Evolutionary conservation across 2,797 vertebrate species (phyloP).

Genomic region (Danio tinwini): DNA sequence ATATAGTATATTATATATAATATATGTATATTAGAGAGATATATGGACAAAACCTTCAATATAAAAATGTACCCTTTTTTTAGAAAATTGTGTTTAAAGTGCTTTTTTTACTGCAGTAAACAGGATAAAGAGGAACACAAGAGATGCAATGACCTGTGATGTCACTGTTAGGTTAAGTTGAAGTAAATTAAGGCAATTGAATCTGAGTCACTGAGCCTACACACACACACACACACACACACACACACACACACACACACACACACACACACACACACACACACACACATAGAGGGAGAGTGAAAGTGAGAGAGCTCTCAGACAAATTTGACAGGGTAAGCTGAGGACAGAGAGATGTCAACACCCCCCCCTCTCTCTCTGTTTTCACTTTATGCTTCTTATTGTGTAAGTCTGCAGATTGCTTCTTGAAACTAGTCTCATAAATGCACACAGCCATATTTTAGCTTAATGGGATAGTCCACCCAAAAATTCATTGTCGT

Average conservation of each 20-base stretch:
- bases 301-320: neutral
- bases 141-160: conserved; percentile 3
- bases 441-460: neutral
- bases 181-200: conserved; percentile 8
- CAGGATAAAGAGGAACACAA: neutral
- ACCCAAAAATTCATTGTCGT: too few species aligned
- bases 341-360: conserved; percentile 15
- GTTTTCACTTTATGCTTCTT: neutral
- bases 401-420: neutral
- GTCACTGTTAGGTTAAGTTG: neutral
- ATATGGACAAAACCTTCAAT: neutral
- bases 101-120: neutral
- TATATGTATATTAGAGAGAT: too few species aligned
- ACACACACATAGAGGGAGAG: too few species aligned
- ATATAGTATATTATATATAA: too few species aligned
- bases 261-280: too few species aligned
- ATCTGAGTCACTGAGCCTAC: neutral
- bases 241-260: too few species aligned
- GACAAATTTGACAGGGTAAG: conserved; percentile 7
- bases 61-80: too few species aligned
- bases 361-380: neutral
- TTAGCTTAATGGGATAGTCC: too few species aligned
- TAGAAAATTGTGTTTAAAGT: neutral
- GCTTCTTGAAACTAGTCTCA: neutral
- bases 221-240: too few species aligned